A percentile compares a stretch with the other conserved stretches of the same genome.
Conservation (phyloP, 1,140 invertebrate species). For the Trichogramma pretiosum region DNA sequence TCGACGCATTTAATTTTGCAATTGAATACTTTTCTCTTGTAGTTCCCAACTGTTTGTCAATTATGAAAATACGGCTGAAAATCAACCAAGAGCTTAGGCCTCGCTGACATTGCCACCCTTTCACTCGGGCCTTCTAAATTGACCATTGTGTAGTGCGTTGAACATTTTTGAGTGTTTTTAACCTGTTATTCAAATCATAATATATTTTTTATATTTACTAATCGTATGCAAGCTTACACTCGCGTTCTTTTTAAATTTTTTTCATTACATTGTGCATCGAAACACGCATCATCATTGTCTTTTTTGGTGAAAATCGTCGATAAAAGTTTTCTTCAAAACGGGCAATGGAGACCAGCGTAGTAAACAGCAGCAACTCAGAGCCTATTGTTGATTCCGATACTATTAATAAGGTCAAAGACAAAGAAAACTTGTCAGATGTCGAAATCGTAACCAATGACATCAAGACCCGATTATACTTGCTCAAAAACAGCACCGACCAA, state of each 20-base stretch:
- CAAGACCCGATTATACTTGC: constrained; percentile 32
- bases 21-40: constrained; percentile 4
- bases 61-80: constrained; percentile 40
- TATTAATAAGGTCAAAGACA: constrained; percentile 26
- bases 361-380: constrained; percentile 23
- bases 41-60: constrained; percentile 25
- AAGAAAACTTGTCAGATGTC: constrained; percentile 20
- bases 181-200: background rate
- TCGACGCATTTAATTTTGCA: constrained; percentile 21
- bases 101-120: constrained; percentile 19
- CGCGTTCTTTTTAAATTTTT: too few relatives aligned
- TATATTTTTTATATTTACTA: background rate
- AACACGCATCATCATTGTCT: too few relatives aligned
- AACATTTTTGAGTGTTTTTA: background rate
- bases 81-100: constrained; percentile 2
- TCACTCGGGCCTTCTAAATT: too few relatives aligned
- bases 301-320: background rate
- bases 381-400: too few relatives aligned
- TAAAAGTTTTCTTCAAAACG: background rate
- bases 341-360: background rate
- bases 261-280: too few relatives aligned
- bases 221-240: background rate
- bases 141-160: too few relatives aligned
- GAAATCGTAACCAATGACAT: constrained; percentile 32
- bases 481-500: constrained; percentile 17